Evolutionary conservation across 2,113 vertebrate genomes (phyloP).

Genomic region (Aegypius monachus): DNA sequence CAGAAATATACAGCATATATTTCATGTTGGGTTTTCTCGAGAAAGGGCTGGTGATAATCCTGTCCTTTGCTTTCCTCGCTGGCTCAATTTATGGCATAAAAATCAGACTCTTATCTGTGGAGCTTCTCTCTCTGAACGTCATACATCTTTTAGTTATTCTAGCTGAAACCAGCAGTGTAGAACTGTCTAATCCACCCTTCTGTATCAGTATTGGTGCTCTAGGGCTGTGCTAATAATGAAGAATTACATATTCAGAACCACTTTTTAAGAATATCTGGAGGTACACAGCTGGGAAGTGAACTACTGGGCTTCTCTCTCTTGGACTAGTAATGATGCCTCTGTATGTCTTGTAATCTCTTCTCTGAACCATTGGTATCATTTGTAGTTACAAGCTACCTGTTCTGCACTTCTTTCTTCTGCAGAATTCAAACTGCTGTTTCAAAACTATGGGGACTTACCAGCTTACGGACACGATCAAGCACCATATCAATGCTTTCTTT

Average conservation of each 20-base stretch:
- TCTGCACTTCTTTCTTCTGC: not conserved
- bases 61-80: not conserved
- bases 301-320: not conserved
- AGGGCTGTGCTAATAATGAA: not conserved
- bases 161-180: not conserved
- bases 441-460: constrained; percentile 61
- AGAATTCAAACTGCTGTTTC: not conserved
- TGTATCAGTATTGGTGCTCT: not conserved
- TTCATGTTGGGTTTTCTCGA: not conserved
- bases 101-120: not conserved
- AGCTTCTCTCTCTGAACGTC: not conserved
- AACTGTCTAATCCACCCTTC: not conserved
- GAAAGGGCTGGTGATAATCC: not conserved
- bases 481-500: constrained; percentile 81
- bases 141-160: not conserved
- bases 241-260: not conserved
- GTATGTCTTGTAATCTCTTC: not conserved
- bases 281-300: not conserved
- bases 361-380: not conserved
- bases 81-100: not conserved
- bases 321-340: not conserved
- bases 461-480: constrained; percentile 78
- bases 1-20: not conserved
- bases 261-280: not conserved
- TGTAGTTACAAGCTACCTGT: not conserved